A percentile compares a stretch with the other conserved stretches of the same genome.
phyloP scores from a whole-genome alignment of 2,888 invertebrate genomes.

The Halictus ligatus region DNA sequence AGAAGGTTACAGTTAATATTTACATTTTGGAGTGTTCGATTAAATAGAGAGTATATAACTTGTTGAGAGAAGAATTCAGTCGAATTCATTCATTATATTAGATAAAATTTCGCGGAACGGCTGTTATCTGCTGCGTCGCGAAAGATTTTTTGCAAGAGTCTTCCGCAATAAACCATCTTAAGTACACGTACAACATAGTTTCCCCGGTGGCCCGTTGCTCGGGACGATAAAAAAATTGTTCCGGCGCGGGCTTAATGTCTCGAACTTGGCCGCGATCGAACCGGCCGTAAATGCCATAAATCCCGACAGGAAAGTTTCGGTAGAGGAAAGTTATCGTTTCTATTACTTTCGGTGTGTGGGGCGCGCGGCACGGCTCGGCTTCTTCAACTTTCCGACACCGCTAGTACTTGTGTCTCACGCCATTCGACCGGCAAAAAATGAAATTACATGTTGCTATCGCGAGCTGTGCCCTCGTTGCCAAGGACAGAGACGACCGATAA shows the following conservation, averaged over 20 bases:
- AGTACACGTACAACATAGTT: neutral
- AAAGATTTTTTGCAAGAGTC: neutral
- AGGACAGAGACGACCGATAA: slow-evolving; percentile 13
- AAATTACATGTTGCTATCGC: slow-evolving; percentile 35
- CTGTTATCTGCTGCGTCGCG: neutral
- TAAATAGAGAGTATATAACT: too few relatives aligned
- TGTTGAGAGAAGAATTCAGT: too few relatives aligned
- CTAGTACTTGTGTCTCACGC: slow-evolving; percentile 18
- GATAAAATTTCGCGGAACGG: neutral
- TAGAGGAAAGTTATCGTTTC: slow-evolving; percentile 20
- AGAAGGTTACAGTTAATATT: too few relatives aligned
- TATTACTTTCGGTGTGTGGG: slow-evolving; percentile 12
- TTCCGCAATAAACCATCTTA: slow-evolving; percentile 31
- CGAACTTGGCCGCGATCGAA: slow-evolving; percentile 28
- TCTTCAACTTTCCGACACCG: slow-evolving; percentile 30
- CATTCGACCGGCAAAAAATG: neutral
- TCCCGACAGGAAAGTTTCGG: neutral
- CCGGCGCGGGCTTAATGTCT: neutral
- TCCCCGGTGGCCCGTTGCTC: neutral
- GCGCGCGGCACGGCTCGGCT: neutral
- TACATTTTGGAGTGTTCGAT: too few relatives aligned
- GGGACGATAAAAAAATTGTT: slow-evolving; percentile 23
- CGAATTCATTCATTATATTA: too few relatives aligned
- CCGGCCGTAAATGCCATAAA: slow-evolving; percentile 28
- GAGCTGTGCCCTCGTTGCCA: slow-evolving; percentile 11